Evolutionary conservation across 2,888 invertebrate species (phyloP), one percentile per base, ranked within the genome.

Genomic region (Argynnis bischoffii): DNA sequence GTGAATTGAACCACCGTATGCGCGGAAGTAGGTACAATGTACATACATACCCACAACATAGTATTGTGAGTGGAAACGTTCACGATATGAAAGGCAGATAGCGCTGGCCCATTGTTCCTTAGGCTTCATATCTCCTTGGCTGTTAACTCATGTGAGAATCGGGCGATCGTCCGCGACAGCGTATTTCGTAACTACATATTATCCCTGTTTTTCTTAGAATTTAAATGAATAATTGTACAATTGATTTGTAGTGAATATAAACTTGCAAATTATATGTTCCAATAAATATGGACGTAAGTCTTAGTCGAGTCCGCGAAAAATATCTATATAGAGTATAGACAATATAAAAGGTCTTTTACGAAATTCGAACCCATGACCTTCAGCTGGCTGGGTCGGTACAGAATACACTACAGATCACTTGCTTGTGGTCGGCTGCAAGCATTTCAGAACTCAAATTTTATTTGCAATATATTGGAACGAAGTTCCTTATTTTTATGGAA

Each of bases 71-170:
- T 66, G 66, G 72, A 66, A 73, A 64, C 76, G 71, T 74, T 69
- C 48, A 70, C 69, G 78, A 77, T 77, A 78, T 78, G 78, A 77
- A 78, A 77, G 76, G 75, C 57, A 76, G 78, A 78, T 77, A 78
- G 72, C 71, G 63, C 61, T 66, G 55, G 55, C 69, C 76, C 75
- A 77, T 78, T 78, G 78, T 78, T 76, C 73, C 71, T 66, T 71
- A 72, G 71, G 68, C 72, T 65, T 75, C 75, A 69, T 74, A 74
- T 76, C 78, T 76, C 76, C 78, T 76, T 77, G 76, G 71, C 66
- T 66, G 73, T 70, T 72, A 70, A 69, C 67, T 71, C 69, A 74
- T 76, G 77, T 78, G 77, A 74, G 77, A 77, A 77, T 66, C 68
- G 61, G 47, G 63, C 71, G 55, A 69, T 71, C 61, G 57, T 60